phyloP scores from a whole-genome alignment of 2,888 invertebrate genomes.

The Synergus itoensis region DNA sequence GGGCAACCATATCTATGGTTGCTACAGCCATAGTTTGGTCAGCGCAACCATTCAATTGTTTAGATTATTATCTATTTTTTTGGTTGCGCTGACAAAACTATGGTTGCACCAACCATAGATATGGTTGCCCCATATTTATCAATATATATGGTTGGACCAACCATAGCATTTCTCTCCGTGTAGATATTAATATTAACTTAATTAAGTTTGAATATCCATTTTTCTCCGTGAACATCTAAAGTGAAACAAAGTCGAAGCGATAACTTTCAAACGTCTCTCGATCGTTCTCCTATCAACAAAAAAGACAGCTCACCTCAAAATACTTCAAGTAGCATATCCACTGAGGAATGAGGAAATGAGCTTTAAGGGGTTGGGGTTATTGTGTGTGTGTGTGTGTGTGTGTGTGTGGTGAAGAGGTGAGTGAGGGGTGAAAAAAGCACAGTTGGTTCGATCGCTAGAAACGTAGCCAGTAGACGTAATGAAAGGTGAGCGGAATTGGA shows the following conservation, averaged over 20 bases:
- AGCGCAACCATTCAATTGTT: no score
- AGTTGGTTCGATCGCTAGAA: constrained; percentile 73
- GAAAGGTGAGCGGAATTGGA: constrained; percentile 78
- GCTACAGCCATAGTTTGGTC: no score
- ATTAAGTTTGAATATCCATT: no score
- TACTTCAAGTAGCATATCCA: neutral
- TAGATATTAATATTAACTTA: no score
- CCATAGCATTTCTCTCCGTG: no score
- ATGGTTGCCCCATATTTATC: no score
- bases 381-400: constrained; percentile 6
- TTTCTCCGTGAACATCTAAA: no score
- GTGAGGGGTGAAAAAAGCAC: constrained; percentile 60
- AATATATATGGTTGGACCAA: no score
- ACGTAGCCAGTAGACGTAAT: constrained; percentile 74
- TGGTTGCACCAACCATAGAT: no score
- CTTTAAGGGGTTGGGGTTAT: neutral
- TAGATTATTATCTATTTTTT: no score
- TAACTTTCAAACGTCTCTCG: neutral
- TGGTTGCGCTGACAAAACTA: no score
- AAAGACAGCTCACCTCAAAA: neutral
- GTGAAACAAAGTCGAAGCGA: neutral
- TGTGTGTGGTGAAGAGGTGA: constrained; percentile 22
- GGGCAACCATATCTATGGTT: no score
- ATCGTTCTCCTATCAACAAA: neutral
- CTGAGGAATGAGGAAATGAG: constrained; percentile 16